Conservation (phyloP, 1,140 invertebrate genomes). For the Microplitis demolitor region DNA sequence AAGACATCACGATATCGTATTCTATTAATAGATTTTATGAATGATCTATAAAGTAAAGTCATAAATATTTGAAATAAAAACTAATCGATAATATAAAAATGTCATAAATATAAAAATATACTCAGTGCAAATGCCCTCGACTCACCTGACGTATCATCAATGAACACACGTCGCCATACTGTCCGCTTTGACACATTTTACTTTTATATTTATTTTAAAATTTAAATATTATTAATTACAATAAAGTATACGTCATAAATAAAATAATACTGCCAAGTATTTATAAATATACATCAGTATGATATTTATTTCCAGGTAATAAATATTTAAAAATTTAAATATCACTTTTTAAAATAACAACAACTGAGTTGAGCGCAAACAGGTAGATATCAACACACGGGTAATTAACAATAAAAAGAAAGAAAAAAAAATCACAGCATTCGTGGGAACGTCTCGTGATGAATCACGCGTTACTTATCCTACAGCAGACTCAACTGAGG, state of each 20-base stretch:
- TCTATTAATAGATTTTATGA: too few species aligned
- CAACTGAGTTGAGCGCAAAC: neutral
- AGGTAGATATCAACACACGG: neutral
- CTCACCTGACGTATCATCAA: neutral
- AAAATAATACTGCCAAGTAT: too few species aligned
- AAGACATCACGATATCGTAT: too few species aligned
- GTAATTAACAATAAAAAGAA: neutral
- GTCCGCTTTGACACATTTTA: neutral
- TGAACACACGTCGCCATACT: neutral
- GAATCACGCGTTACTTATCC: neutral
- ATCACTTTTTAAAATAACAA: too few species aligned
- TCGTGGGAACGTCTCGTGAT: neutral
- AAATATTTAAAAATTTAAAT: too few species aligned
- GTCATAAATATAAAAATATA: neutral
- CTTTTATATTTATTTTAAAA: neutral
- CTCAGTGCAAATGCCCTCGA: neutral
- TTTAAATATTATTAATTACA: too few species aligned
- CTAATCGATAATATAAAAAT: neutral
- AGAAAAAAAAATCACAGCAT: neutral
- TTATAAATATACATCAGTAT: too few species aligned
- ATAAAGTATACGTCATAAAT: too few species aligned
- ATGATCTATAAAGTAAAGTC: too few species aligned
- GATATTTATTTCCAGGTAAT: too few species aligned
- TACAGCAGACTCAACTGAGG: neutral
- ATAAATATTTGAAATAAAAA: too few species aligned